phyloP scores from a whole-genome alignment of 2,797 vertebrate genomes.

The Uromys caudimaculatus region DNA sequence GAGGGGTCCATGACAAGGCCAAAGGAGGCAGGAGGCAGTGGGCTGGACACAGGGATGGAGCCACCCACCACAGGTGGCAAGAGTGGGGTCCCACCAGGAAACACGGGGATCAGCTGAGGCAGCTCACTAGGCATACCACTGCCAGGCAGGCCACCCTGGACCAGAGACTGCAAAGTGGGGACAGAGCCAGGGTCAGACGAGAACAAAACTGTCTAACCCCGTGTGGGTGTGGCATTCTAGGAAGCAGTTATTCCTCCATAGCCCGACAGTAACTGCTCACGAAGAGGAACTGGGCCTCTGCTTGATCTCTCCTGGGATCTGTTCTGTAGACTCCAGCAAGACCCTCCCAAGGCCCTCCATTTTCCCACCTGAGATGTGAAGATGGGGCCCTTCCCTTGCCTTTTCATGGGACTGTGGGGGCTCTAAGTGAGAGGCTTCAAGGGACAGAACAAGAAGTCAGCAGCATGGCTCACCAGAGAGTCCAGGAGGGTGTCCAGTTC shows the following conservation, averaged over 20 bases:
- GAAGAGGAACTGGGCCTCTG: not conserved
- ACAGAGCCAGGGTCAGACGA: constrained; percentile 57
- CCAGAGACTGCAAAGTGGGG: constrained; percentile 86
- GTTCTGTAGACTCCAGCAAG: not conserved
- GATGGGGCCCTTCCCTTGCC: not conserved
- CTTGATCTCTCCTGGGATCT: not conserved
- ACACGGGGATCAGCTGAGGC: constrained; percentile 93
- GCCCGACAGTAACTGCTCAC: not conserved
- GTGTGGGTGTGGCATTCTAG: not conserved
- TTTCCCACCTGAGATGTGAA: not conserved
- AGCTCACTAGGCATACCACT: constrained; percentile 94
- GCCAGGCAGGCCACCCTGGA: constrained; percentile 91
- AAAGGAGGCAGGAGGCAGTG: constrained; percentile 93
- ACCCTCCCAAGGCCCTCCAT: not conserved
- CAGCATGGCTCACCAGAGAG: constrained; percentile 82
- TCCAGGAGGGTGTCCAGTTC: constrained; percentile 96
- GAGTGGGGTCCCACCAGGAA: constrained; percentile 86
- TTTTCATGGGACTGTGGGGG: not conserved
- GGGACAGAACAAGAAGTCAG: not conserved
- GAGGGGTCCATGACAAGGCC: constrained; percentile 89
- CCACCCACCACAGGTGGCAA: constrained; percentile 89
- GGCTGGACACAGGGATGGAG: constrained; percentile 91
- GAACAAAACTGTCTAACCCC: accelerated
- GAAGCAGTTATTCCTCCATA: not conserved
- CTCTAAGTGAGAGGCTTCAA: accelerated